Percentiles rank a stretch among this genome's conserved stretches.
Evolutionary conservation across 2,113 vertebrate genomes (phyloP).

Genomic region (Brachionichthys hirsutus): DNA sequence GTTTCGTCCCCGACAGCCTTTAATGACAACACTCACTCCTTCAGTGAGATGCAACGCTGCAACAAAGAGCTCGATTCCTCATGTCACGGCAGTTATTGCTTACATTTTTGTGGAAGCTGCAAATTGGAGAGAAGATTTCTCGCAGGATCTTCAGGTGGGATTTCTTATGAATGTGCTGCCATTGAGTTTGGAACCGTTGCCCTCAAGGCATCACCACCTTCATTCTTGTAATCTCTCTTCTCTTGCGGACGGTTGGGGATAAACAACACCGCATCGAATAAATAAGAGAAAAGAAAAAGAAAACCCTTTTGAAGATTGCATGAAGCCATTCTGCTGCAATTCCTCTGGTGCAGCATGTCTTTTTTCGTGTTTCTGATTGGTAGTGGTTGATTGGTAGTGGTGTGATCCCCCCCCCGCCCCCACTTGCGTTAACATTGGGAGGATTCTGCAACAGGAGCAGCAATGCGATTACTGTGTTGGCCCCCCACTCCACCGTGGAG

Average conservation of each 20-base stretch:
- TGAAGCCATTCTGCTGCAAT: constrained; percentile 32
- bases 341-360: constrained; percentile 20
- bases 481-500: constrained; percentile 14
- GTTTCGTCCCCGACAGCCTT: constrained; percentile 14
- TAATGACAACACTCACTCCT: constrained; percentile 16
- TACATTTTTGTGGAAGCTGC: constrained; percentile 40
- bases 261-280: constrained; percentile 21
- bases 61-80: constrained; percentile 50
- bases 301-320: constrained; percentile 32
- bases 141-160: constrained; percentile 41
- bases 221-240: constrained; percentile 54
- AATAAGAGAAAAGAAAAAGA: not conserved
- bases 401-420: too few relatives aligned
- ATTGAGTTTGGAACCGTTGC: constrained; percentile 50
- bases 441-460: constrained; percentile 19
- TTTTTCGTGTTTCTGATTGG: constrained; percentile 46
- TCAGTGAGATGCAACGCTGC: constrained; percentile 31
- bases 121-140: constrained; percentile 60
- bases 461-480: constrained; percentile 36
- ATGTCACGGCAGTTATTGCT: constrained; percentile 37
- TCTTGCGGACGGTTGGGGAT: constrained; percentile 25
- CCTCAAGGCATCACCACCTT: constrained; percentile 50
- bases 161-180: constrained; percentile 50
- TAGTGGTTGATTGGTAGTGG: constrained; percentile 31
- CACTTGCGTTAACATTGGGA: constrained; percentile 13